Evolutionary conservation across 2,888 invertebrate genomes (phyloP).

Genomic region (Drosophila greeni): DNA sequence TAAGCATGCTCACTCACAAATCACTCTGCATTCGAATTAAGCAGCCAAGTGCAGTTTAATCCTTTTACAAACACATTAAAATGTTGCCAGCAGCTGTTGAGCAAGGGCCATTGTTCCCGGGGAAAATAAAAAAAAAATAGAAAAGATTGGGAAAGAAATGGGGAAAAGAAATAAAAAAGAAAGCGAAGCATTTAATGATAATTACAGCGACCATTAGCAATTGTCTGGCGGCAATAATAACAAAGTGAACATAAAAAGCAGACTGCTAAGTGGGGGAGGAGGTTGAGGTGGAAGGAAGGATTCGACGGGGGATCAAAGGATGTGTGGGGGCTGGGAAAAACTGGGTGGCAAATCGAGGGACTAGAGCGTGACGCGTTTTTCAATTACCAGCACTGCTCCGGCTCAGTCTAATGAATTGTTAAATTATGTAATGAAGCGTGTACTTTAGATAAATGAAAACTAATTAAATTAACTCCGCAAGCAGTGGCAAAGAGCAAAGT

Average conservation of each 20-base stretch:
- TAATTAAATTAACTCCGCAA: conserved; percentile 58
- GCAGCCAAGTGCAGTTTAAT: conserved; percentile 45
- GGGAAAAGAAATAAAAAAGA: conserved; percentile 37
- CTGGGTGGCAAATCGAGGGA: conserved; percentile 15
- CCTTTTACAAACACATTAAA: conserved; percentile 48
- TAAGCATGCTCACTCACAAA: conserved; percentile 4
- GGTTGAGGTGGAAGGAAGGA: conserved; percentile 1
- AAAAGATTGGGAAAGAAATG: conserved; percentile 7
- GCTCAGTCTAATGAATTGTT: conserved; percentile 63
- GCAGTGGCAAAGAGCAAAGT: conserved; percentile 34
- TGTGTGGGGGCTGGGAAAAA: too few species aligned
- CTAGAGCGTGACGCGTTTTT: conserved; percentile 56
- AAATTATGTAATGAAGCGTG: conserved; percentile 66
- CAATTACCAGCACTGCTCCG: conserved; percentile 51
- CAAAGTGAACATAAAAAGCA: conserved; percentile 45
- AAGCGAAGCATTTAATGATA: conserved; percentile 60
- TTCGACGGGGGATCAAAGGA: conserved; percentile 5
- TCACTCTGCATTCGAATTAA: conserved; percentile 31
- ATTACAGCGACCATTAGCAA: conserved; percentile 63
- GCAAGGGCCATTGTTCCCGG: conserved; percentile 35
- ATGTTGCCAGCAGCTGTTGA: conserved; percentile 44
- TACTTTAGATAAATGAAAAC: conserved; percentile 65
- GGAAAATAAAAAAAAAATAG: conserved; percentile 6
- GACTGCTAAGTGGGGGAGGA: conserved; percentile 25
- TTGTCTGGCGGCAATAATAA: conserved; percentile 63